Base-by-base conservation (phyloP, 2,113 vertebrate genomes). In the Spea multiplicata region DNA sequence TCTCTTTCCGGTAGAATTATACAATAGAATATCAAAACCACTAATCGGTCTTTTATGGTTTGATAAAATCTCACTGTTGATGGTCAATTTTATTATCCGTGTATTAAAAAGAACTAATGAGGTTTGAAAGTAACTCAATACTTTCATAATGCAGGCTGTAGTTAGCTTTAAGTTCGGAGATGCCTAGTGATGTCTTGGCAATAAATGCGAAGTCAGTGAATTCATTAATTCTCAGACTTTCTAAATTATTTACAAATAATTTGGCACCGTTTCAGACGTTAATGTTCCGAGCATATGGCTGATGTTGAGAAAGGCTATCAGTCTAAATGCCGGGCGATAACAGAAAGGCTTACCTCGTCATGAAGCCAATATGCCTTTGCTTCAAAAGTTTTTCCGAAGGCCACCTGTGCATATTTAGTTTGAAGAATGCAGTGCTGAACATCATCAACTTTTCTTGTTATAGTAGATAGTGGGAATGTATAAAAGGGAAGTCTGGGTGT, bases 221-320 rank as follows among this genome's bases (percentile, higher is more conserved):
- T 80, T 8, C 48, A 53, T 71, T 83, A 73, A 5, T 84, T 73
- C 52, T 64, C 57, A 68, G 55, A 75, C 45, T 0, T 7, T 73
- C 78, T 10, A 52, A 82, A 81, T 83, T 82, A 81, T 83, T 86
- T 45, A 49, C 47, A 6, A 71, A 82, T 72, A 68, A 74, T 47
- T 83, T 74, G 74, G 16, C 66, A 81, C 52, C 46, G 52, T 87
- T 76, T 74, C 67, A 80, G 76, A 66, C 0, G 13, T 73, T 83
- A 61, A 53, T 81, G 47, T 45, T 83, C 44, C 53, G 52, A 83
- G 44, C 48, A 83, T 75, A 75, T 75, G 64, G 61, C 72, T 47
- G 9, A 1, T 61, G 72, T 55, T 6, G 82, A 57, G 61, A 52
- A 81, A 10, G 62, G 44, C 52, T 76, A 7, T 17, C 74, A 68